A percentile compares a stretch with the other conserved stretches of the same genome.
Conservation (phyloP, 2,797 vertebrate genomes). For the Lacerta bilineata region DNA sequence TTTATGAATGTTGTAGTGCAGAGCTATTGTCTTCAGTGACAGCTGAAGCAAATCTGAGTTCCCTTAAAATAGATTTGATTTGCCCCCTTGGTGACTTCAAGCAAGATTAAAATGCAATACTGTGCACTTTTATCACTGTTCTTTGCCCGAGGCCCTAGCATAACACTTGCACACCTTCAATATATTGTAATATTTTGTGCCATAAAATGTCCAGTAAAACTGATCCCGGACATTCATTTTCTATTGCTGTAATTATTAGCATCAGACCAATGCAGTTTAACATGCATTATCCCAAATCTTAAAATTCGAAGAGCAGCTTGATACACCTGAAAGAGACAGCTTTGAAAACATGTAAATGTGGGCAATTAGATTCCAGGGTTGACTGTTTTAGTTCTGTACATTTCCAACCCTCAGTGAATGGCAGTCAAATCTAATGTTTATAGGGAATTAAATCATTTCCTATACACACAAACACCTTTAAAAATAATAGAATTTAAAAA, state of each 20-base stretch:
- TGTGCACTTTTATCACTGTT: not conserved
- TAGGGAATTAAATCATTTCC: not conserved
- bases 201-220: conserved; percentile 18
- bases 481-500: not conserved
- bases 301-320: not conserved
- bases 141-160: not conserved
- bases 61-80: conserved; percentile 16
- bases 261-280: not conserved
- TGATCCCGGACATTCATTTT: conserved; percentile 7
- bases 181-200: conserved; percentile 25
- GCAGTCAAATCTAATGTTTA: not conserved
- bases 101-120: conserved; percentile 24
- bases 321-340: not conserved
- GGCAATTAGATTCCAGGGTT: not conserved
- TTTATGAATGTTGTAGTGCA: not conserved
- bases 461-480: not conserved
- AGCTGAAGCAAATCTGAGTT: conserved; percentile 4
- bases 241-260: not conserved
- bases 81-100: not conserved
- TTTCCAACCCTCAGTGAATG: not conserved
- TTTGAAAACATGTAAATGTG: conserved; percentile 21
- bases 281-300: not conserved
- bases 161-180: not conserved
- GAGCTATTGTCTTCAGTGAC: conserved; percentile 16
- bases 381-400: not conserved